Base-by-base conservation (phyloP, 2,888 invertebrate genomes). In the Xestoiulus laeticollis region DNA sequence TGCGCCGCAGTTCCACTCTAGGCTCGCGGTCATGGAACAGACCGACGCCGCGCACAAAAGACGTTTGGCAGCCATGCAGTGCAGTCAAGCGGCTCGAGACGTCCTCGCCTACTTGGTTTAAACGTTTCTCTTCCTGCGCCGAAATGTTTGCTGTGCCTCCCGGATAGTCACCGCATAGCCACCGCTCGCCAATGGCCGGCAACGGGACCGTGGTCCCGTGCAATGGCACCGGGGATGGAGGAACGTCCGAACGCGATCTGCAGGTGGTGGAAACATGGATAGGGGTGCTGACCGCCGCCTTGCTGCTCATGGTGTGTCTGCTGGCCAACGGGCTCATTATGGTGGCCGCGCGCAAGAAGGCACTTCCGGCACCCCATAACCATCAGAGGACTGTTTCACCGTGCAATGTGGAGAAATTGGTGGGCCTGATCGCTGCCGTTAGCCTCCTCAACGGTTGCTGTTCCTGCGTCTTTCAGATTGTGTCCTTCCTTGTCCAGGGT, bases 361-460 rank as follows among this genome's bases (percentile, higher is more conserved):
- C 4, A 2, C 30, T 43, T 38, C 33, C 85, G 1, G 30, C 16
- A n/a, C 16, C 33, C 14, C 33, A 12, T 14, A 8, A 1, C 30
- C 30, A 84, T 5, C n/a, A n/a, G 22, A 38, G 85, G 85, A 38
- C 16, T 1, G 12, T 83, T 5, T 5, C 32, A 1, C 38, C 30
- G 16, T 43, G 44, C 19, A 85, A 85, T 38, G 38, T 85, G 19
- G 85, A 38, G 30, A 14, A 85, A 38, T 43, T 85, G 33, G 43
- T 85, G 19, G 43, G 85, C 43, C 85, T 85, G 19, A 85, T 85
- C 44, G 44, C 85, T 2, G 85, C 44, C 14, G 85, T 85, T 38
- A 85, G 85, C 16, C 26, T 44, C 19, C 26, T 38, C 22, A 85
- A 85, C 44, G 85, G 85, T 1, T 85, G 38, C 19, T 30, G 32